A percentile compares a stretch with the other conserved stretches of the same genome.
Evolutionary conservation across 1,140 invertebrate species (phyloP).

Genomic region (Campodea augens): DNA sequence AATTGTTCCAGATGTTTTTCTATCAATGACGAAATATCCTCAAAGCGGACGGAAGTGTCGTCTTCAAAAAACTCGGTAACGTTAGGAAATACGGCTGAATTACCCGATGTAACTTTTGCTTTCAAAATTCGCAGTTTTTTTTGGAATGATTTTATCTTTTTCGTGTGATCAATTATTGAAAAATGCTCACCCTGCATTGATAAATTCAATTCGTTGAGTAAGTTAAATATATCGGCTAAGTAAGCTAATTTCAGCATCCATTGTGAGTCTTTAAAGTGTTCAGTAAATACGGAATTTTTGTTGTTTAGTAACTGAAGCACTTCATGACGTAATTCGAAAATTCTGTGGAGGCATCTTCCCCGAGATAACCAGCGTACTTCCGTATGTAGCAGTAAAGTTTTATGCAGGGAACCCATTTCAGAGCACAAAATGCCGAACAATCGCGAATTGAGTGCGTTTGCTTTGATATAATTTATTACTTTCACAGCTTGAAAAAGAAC

Average conservation of each 20-base stretch:
- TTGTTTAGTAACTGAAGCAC: conserved; percentile 12
- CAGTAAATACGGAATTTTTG: conserved; percentile 5
- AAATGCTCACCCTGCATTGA: conserved; percentile 14
- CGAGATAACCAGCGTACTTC: conserved; percentile 16
- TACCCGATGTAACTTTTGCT: neutral
- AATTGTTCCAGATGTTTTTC: neutral
- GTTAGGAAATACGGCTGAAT: neutral
- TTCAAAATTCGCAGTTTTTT: neutral
- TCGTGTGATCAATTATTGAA: neutral
- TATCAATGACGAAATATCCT: neutral
- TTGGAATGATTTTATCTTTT: neutral
- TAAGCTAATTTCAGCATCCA: conserved; percentile 11
- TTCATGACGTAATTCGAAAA: conserved; percentile 16
- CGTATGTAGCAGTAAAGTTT: conserved; percentile 14
- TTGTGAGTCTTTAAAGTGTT: conserved; percentile 10
- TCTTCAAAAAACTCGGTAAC: neutral
- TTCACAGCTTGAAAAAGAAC: conserved; percentile 12
- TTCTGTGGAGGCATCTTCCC: conserved; percentile 13
- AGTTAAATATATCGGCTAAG: conserved; percentile 12
- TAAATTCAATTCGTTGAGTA: conserved; percentile 13
- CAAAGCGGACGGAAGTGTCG: neutral
- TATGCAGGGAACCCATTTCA: conserved; percentile 13
- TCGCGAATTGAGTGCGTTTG: conserved; percentile 12
- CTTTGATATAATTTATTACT: conserved; percentile 17
- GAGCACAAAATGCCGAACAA: conserved; percentile 13